Evolutionary conservation across 1,140 invertebrate species (phyloP), one percentile per base, ranked within the genome.

Genomic region (Aethina tumida): DNA sequence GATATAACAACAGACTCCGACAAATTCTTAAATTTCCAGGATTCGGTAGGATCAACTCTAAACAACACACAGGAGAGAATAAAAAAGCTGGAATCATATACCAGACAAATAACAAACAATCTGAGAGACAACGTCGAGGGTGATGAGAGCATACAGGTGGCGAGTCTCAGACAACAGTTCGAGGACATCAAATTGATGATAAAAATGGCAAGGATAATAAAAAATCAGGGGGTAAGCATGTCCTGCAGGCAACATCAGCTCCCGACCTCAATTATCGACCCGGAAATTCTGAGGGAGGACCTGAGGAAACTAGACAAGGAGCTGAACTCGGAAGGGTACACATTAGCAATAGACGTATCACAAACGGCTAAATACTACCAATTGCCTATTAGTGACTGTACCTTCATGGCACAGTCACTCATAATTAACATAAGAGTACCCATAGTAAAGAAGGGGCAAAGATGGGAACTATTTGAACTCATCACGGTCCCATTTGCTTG

Each of bases 211-310:
- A 19, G 25, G 16, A 6, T 13, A 25, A 2, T 25, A 22, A 18
- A 21, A 25, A 35, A 26, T 41, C 4, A 24, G 9, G 9, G 7
- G 15, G 6, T 24, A 2, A 13, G 19, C 8, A n/a, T 14, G n/a
- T 3, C 39, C 2, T 41, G 39, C 16, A 29, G 28, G n/a, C 39
- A 35, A 26, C 39, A 41, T 20, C 39, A 41, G 27, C 13, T 34
- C 5, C 39, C 39, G 4, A 25, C 5, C 2, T 4, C 4, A 5
- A 34, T 41, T 5, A 2, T 41, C 9, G 15, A 15, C 17, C 19
- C 19, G 9, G 21, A 34, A 13, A 26, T 16, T 4, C 15, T 41
- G 2, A 1, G 4, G 16, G 10, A 21, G 2, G 39, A 41, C 19
- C 18, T 35, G 5, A 2, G 13, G 15, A 34, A 26, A 24, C 27